Conservation (phyloP, 2,888 invertebrate species). For the Ophonus ardosiacus region DNA sequence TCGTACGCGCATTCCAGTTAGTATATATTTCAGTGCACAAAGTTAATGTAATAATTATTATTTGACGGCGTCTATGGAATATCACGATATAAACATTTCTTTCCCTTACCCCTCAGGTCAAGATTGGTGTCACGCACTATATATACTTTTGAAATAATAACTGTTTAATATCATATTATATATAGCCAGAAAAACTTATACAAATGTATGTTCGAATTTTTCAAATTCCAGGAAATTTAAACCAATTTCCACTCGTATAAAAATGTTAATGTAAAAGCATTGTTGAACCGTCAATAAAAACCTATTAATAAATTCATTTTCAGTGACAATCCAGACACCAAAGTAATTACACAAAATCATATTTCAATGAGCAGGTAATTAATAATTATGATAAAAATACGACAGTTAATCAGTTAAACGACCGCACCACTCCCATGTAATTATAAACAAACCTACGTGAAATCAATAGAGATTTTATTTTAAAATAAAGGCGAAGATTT, state of each 20-base stretch:
- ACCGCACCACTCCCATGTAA: background rate
- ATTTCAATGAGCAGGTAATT: conserved; percentile 4
- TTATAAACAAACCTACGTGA: conserved; percentile 28
- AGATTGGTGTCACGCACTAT: too few relatives aligned
- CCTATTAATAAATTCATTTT: conserved; percentile 14
- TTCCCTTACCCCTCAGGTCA: too few relatives aligned
- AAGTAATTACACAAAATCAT: conserved; percentile 18
- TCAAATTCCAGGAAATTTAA: background rate
- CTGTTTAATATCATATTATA: background rate
- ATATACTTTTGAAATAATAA: background rate
- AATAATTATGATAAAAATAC: conserved; percentile 27
- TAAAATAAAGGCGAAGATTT: background rate
- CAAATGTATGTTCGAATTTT: background rate
- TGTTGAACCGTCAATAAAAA: conserved; percentile 2
- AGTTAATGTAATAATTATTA: too few relatives aligned
- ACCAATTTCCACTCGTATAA: too few relatives aligned
- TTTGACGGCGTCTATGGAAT: too few relatives aligned
- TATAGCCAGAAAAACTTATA: background rate
- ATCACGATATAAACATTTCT: too few relatives aligned
- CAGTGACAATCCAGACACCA: background rate
- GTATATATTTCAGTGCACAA: too few relatives aligned
- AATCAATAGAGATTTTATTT: conserved; percentile 22
- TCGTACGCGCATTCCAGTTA: too few relatives aligned
- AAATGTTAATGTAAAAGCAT: background rate
- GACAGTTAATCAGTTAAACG: conserved; percentile 13